Base-by-base conservation (phyloP, 2,797 vertebrate species). In the Clamator glandarius region DNA sequence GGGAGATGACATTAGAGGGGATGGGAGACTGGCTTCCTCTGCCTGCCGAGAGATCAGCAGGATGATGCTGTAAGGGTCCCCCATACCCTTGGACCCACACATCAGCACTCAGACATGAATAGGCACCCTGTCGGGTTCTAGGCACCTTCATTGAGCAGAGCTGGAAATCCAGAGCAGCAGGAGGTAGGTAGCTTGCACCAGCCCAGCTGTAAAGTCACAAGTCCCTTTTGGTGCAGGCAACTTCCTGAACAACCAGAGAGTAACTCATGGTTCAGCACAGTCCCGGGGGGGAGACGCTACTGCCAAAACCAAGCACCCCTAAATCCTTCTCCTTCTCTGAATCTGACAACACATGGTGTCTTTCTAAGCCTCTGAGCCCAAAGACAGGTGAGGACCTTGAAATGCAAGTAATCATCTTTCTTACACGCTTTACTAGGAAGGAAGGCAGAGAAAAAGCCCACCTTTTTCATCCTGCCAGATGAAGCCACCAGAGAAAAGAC, bases 51-150 rank as follows among this genome's bases (percentile, higher is more conserved):
- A 24, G 64, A 33, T 48, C 48, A 39, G 41, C 11, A 25, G 39
- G 52, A 36, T 54, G 46, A 35, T 79, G 36, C 17, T 61, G 3
- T 28, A 12, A 78, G 33, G 24, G 55, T 36, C 42, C 35, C 41
- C 44, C 54, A 11, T 11, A 50, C 21, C 54, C 42, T 62, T 67
- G 54, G 28, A 21, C 36, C 42, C 55, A 52, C 23, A 12, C 8
- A 0, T 15, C 74, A 57, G 59, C 28, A 51, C 31, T 17, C 1
- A 0, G 31, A 20, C 17, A 54, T 10, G 35, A 11, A 2, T 64
- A 51, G 55, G 20, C 9, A 9, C 44, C 44, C 57, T 69, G 24
- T 35, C 39, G 35, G 18, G 29, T 57, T 33, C 87, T 58, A 25
- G 26, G 26, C 23, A 54, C 9, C 44, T 54, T 50, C 12, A 31